These are phyloP conservation scores for Steatocranus sp. DNA, from an alignment of 2,797 vertebrate genomes.

Conservation along the genomic window DNA sequence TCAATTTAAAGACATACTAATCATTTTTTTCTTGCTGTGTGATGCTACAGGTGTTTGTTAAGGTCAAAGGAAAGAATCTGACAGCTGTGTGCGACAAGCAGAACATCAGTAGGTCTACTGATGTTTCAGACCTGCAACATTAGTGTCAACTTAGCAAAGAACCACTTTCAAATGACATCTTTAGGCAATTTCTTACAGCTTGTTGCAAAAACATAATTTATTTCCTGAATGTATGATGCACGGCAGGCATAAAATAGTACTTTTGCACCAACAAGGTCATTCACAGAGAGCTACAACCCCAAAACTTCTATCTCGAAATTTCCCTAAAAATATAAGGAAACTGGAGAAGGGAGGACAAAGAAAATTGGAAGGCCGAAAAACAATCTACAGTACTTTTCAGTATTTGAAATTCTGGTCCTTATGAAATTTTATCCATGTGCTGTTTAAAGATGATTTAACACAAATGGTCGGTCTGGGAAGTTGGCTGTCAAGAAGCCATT, in stretches of 20 bases:
- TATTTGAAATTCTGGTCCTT: not conserved
- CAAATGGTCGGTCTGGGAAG: not conserved
- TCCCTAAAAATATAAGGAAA: not conserved
- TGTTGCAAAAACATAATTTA: not conserved
- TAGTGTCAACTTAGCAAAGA: not conserved
- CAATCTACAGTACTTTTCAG: not conserved
- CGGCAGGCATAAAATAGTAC: too few relatives aligned
- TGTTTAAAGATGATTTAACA: not conserved
- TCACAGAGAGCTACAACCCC: not conserved
- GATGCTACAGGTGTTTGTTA: not conserved
- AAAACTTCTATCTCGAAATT: accelerated
- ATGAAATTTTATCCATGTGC: not conserved
- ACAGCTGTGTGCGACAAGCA: not conserved
- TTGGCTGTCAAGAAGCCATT: not conserved
- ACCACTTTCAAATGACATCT: not conserved
- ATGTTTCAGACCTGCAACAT: not conserved
- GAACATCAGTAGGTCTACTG: not conserved
- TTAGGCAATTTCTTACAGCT: not conserved
- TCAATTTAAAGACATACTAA: not conserved
- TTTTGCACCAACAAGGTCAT: not conserved
- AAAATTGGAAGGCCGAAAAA: not conserved
- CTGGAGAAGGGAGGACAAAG: not conserved
- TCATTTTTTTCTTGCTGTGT: not conserved
- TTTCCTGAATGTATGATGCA: too few relatives aligned
- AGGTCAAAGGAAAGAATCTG: not conserved